These are phyloP conservation scores for Sitophilus oryzae DNA, from an alignment of 1,140 invertebrate genomes.

Conservation along the genomic window DNA sequence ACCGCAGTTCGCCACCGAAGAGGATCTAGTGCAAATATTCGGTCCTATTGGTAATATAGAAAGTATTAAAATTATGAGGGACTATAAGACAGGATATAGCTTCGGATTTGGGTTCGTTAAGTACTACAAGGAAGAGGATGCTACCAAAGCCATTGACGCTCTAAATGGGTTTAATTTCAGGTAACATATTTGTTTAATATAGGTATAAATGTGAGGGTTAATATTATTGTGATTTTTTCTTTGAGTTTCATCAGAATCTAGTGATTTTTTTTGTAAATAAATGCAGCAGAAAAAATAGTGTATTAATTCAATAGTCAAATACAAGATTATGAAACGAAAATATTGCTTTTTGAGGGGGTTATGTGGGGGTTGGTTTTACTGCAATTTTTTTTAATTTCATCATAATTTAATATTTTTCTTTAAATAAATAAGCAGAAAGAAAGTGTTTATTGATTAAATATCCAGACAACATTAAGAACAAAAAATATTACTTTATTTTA, in stretches of 20 bases:
- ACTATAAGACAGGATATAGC: slow-evolving; percentile 86
- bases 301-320: too few species aligned
- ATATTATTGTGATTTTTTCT: too few species aligned
- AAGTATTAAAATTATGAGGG: slow-evolving; percentile 86
- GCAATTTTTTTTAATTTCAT: not conserved
- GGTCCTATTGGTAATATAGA: slow-evolving; percentile 80
- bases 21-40: slow-evolving; percentile 85
- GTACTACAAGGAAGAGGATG: slow-evolving; percentile 79
- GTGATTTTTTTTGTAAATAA: too few species aligned
- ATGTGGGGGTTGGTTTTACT: too few species aligned
- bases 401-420: not conserved
- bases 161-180: slow-evolving; percentile 69
- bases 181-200: slow-evolving; percentile 21
- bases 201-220: not conserved
- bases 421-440: too few species aligned
- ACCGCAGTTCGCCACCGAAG: slow-evolving; percentile 87
- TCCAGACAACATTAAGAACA: too few species aligned
- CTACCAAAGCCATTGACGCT: slow-evolving; percentile 74
- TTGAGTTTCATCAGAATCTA: too few species aligned
- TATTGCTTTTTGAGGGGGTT: too few species aligned
- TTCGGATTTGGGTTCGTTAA: slow-evolving; percentile 97
- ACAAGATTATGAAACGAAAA: too few species aligned
- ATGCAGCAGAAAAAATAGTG: too few species aligned
- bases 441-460: too few species aligned
- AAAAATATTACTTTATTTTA: too few species aligned